Base-by-base conservation (phyloP, 2,797 vertebrate genomes). In the Xyrichtys novacula region DNA sequence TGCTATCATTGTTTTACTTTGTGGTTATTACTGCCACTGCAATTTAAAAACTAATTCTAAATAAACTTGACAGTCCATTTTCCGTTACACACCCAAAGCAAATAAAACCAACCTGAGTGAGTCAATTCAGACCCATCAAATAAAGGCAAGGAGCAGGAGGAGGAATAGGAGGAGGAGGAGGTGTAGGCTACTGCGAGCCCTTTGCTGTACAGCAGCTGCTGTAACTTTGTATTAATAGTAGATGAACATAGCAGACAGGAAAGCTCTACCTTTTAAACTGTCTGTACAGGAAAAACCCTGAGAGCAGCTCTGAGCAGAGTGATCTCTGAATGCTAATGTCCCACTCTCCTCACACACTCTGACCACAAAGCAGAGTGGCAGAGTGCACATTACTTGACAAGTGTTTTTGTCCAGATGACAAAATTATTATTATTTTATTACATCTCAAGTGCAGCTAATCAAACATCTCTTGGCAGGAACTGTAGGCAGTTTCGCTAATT, bases 381-480 rank as follows among this genome's bases (percentile, higher is more conserved):
- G 46, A 54, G 49, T 50, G 42, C 44, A 72, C 23, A 74, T 64
- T 46, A 74, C 34, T 49, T 59, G 52, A 66, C 71, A 64, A 60
- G 50, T 52, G 19, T 67, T 69, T 46, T 63, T 75, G 65, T 71
- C 34, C 22, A 11, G 59, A 68, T 53, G 44, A 71, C 65, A 69
- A 76, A 80, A 73, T 70, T 34, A 71, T 74, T 60, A 76, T 65
- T 55, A 47, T 69, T 64, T 65, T 71, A 52, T 74, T 54, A 64
- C 25, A 68, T 57, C 34, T 76, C 68, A 66, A 71, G 65, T 52
- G 58, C 40, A 74, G 42, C 63, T 65, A 66, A 67, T 78, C 23
- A 43, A 46, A 42, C 68, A 75, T 71, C 8, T 71, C 59, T 59
- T 61, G 25, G 22, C 59, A 47, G 15, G 62, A 49, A 22, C 59